A percentile compares a stretch with the other conserved stretches of the same genome.
Evolutionary conservation across 2,888 invertebrate genomes (phyloP).

Genomic region (Eulithis testata): DNA sequence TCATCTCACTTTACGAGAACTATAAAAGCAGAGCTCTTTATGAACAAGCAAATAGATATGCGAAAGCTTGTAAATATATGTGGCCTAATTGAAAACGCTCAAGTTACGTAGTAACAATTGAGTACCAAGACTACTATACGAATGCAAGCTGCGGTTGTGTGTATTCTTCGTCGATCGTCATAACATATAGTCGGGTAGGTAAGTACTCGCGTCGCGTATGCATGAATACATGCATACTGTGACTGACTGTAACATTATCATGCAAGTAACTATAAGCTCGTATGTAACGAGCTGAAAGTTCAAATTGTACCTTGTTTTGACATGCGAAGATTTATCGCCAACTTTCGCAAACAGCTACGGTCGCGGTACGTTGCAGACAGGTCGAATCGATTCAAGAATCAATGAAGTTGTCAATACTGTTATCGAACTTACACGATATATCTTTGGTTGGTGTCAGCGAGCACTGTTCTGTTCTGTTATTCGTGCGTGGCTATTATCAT

Average conservation of each 20-base stretch:
- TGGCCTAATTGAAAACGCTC: conserved; percentile 25
- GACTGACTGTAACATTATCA: conserved; percentile 12
- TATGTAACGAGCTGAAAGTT: conserved; percentile 26
- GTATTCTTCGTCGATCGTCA: conserved; percentile 7
- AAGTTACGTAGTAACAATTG: conserved; percentile 17
- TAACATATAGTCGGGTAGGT: conserved; percentile 8
- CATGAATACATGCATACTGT: conserved; percentile 14
- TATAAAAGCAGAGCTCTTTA: conserved; percentile 59
- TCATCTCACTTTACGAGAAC: conserved; percentile 60
- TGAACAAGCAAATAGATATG: conserved; percentile 44
- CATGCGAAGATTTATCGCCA: conserved; percentile 41
- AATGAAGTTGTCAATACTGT: conserved; percentile 43
- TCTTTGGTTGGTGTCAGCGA: conserved; percentile 33
- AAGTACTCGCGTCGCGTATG: conserved; percentile 1
- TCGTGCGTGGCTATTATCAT: conserved; percentile 44
- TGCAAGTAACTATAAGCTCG: conserved; percentile 7
- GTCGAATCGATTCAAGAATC: conserved; percentile 41
- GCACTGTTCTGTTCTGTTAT: conserved; percentile 37
- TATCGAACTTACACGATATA: conserved; percentile 37
- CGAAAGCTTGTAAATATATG: conserved; percentile 24
- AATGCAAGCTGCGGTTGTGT: not conserved
- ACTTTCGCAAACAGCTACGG: conserved; percentile 40
- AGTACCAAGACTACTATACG: conserved; percentile 1
- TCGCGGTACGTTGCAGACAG: conserved; percentile 35
- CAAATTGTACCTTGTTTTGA: conserved; percentile 37